Evolutionary conservation across 2,888 invertebrate genomes (phyloP), one percentile per base, ranked within the genome.

Genomic region (Conomelus anceps): DNA sequence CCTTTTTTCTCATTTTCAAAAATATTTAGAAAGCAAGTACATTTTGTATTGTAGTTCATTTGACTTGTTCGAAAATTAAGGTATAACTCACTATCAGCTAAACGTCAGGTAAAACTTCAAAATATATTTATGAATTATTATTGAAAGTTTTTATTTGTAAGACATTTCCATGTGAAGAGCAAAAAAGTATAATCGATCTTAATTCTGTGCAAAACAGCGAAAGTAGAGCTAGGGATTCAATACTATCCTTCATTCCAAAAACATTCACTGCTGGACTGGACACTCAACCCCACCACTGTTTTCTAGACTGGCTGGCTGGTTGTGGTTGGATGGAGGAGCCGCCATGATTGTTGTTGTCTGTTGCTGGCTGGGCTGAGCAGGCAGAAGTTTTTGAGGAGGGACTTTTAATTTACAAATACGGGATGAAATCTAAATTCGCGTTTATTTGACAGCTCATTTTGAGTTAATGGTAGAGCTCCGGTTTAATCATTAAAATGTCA

Each of bases 341-440:
- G 96, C 96, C 96, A 96, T 96, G 96, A 96, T 96, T 96, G 96
- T 96, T 96, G 95, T 96, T 96, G 95, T 96, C 94, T 95, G 86
- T 86, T 95, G 95, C 95, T 95, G 94, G 94, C 95, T 94, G 94
- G 89, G 90, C 89, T 90, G 91, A 90, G 90, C 91, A 90, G 86
- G 86, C 86, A 86, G 86, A 24, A n/a, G 22, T 24, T 7, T 17
- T 26, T 24, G 86, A 26, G 86, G 86, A 86, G 86, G 26, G 26
- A 23, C 22, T 24, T 85, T 86, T 86, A 86, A 86, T 24, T 86
- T 24, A 26, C 1, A 86, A 22, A 22, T 86, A 11, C 22, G 26
- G 20, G 7, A 86, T 86, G 86, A 24, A 6, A 3, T 3, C 17
- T 22, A 86, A 86, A 26, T 22, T 86, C 22, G 86, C 9, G 29